Evolutionary conservation across 2,888 invertebrate genomes (phyloP), one percentile per base, ranked within the genome.

Genomic region (Galerucella pusilla): DNA sequence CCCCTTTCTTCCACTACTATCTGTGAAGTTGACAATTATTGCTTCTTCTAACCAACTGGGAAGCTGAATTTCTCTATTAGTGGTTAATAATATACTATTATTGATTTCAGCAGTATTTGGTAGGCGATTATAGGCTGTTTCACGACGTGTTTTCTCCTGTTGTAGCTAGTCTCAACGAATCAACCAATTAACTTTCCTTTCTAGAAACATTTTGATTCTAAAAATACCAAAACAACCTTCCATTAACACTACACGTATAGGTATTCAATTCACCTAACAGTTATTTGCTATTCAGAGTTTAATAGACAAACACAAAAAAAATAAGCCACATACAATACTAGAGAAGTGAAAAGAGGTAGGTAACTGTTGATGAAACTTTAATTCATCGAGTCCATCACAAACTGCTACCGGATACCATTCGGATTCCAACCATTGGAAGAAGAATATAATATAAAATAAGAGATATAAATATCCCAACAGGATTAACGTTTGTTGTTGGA

Each of bases 341-440:
- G 35, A 42, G 35, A 42, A 6, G 20, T 20, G 20, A 20, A 20
- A 20, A 42, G 7, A 35, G 35, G 35, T 35, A 35, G 72, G 46
- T 68, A 75, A 68, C 63, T 68, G 68, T 68, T 57, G 28, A 57
- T 73, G 73, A 74, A 73, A 63, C 68, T 25, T 68, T 65, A 68
- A 73, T 68, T 68, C 68, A 68, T 67, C 72, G 60, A 71, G 72
- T 66, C 66, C 72, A 67, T 54, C 66, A 69, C 68, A 76, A 77
- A 76, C 64, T 59, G 79, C 81, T 80, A 81, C 81, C 82, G 82
- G 80, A 81, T 81, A 81, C 78, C 77, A 80, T 76, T 42, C 71
- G 78, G 76, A 81, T 81, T 78, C 79, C 77, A 78, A 73, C 77
- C 74, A 78, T 57, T 57, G 57, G 57, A 57, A 20, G 57, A 74